These are phyloP conservation scores for Drosophila pachea DNA, from an alignment of 1,140 invertebrate species.

Conservation along the genomic window DNA sequence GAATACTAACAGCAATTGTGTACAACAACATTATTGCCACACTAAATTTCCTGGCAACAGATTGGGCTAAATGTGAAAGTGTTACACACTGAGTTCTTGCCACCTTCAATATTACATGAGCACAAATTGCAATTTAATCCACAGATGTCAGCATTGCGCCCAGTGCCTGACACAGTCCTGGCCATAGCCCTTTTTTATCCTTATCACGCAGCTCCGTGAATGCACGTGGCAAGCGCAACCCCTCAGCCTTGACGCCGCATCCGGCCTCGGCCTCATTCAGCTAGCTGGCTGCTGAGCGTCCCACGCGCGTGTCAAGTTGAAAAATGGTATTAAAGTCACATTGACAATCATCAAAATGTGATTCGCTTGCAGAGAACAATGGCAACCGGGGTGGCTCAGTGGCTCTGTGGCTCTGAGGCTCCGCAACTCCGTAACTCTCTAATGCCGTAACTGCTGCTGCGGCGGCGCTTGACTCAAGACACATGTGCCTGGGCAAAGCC, in stretches of 20 bases:
- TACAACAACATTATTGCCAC: conserved; percentile 20
- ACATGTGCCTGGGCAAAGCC: conserved; percentile 49
- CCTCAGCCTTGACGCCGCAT: background rate
- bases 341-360: conserved; percentile 78
- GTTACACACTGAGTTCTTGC: conserved; percentile 32
- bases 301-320: conserved; percentile 65
- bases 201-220: conserved; percentile 13
- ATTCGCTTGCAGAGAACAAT: conserved; percentile 70
- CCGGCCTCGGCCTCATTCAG: background rate
- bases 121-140: conserved; percentile 79
- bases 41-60: conserved; percentile 17
- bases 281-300: conserved; percentile 1
- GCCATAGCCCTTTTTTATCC: conserved; percentile 50
- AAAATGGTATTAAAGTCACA: conserved; percentile 79
- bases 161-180: conserved; percentile 36
- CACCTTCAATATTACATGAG: conserved; percentile 77
- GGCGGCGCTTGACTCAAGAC: conserved; percentile 36
- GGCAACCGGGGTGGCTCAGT: conserved; percentile 28
- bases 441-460: too few species aligned
- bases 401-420: background rate
- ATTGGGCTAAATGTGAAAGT: conserved; percentile 38
- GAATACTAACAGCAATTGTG: conserved; percentile 64
- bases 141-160: conserved; percentile 79
- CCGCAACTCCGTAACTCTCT: too few species aligned
- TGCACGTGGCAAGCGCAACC: conserved; percentile 54